Evolutionary conservation across 2,888 invertebrate genomes (phyloP), one percentile per base, ranked within the genome.

Genomic region (Kryphioiulus occultus): DNA sequence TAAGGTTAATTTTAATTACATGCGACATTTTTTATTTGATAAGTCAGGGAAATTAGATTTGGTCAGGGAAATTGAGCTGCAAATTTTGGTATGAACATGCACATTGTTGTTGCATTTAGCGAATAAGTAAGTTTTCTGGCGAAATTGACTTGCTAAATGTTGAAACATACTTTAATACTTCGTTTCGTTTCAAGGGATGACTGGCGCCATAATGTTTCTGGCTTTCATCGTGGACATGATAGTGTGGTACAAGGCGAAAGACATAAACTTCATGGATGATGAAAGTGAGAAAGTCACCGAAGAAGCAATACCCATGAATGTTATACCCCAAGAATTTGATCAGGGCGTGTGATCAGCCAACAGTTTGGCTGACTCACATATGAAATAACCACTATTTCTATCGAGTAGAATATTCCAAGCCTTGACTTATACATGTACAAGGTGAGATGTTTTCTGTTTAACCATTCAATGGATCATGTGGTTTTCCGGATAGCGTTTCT

Each of bases 191-290:
- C 0, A 92, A 97, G 97, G 97, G 90, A 95, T 96, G 88, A 97
- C 97, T 0, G 96, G 96, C 86, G 95, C 95, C 42, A 95, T 98
- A 89, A 95, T 98, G 94, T 94, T 96, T 91, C 93, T 96, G 88
- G 98, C 97, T 88, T 97, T 97, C 92, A 93, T 97, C 90, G 96
- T 97, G 92, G 98, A 98, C 93, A 92, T 97, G 90, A 94, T 97
- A 86, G 97, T 98, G 42, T 97, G 96, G 96, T 95, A 95, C 91
- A 96, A 96, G 92, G 97, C 97, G 83, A 95, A 95, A 88, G 95
- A 95, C 91, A 97, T 97, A 90, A 94, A 93, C 90, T 94, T 95
- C 90, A 93, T 93, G 0, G 94, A 94, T 89, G 94, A 94, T 89
- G 94, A 94, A 89, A 92, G 86, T 1, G 86, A 85, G 17, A 22